Evolutionary conservation across 2,888 invertebrate species (phyloP), one percentile per base, ranked within the genome.

Genomic region (Choreutis nemorana): DNA sequence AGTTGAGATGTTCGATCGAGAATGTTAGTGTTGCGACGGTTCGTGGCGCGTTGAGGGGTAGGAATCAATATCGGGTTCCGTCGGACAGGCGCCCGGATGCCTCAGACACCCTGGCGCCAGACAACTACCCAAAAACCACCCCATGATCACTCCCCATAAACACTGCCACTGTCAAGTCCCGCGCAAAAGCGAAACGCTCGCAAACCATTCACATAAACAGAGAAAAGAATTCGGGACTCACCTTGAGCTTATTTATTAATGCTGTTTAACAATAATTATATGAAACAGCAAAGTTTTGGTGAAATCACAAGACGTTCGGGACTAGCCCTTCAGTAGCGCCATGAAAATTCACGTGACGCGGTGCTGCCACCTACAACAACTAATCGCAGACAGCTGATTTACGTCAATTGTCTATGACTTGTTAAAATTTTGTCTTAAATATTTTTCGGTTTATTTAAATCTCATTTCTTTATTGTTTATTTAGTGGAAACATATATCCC

Each of bases 301-400:
- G 72, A 72, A 80, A 79, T 78, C 79, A 80, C 79, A 78, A 78
- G 79, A 79, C 79, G 71, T 70, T 64, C 67, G 79, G 77, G 75
- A 61, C 73, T 67, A 73, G 73, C 75, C 79, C 80, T 70, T 72
- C 71, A 71, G 63, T 56, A 61, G 54, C 75, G 81, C 81, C 80
- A 75, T 81, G 77, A 81, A 78, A 78, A 81, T 82, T 83, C 83
- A 83, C 83, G 83, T 83, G 83, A 83, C 75, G 73, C 79, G 54
- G 80, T 81, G 80, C 78, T 81, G 80, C 81, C 77, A 79, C 67
- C 81, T 81, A 71, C 62, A 67, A 70, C 56, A 47, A 67, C 63
- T 67, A 55, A 58, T 51, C 48, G 55, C 49, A 50, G 68, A 77
- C 79, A 80, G 79, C 79, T 80, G 79, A 79, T 80, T 78, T 72